Base-by-base conservation (phyloP, 2,797 vertebrate species). In the Enteromius treurensis region DNA sequence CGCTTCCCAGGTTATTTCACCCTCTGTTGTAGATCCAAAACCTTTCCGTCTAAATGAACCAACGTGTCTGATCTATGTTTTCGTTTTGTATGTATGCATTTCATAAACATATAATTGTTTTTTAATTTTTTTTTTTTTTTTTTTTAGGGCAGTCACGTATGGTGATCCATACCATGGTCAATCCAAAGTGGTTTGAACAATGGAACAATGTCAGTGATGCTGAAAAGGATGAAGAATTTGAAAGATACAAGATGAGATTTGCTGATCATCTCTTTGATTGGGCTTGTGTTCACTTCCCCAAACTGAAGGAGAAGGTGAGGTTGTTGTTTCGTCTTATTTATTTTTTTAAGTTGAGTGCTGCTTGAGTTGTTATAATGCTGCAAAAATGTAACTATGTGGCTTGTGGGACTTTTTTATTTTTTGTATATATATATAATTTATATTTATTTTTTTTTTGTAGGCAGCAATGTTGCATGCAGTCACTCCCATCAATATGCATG, bases 131-230 rank as follows among this genome's bases (percentile, higher is more conserved):
- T 37, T 37, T 37, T 32, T 2, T 2, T 9, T 15, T 3, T 34
- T 4, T 67, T 75, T 40, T 75, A 82, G 64, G 62, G 14, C 74
- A 76, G 47, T 65, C 80, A 0, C 74, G 45, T 5, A 82, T 82
- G 80, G 71, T 67, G 3, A 67, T 82, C 6, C 32, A 82, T 42
- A 82, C 80, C 2, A 51, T 82, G 34, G 71, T 82, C 8, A 75
- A 21, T 37, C 26, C 71, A 37, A 51, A 67, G 47, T 82, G 80
- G 80, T 82, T 82, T 67, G 71, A 14, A 29, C 70, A 82, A 47
- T 82, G 80, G 80, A 67, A 32, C 14, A 14, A 82, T 5, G 1
- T 76, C 29, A 23, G 5, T 53, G 70, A n/a, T 21, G 3, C 21
- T 0, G 58, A 67, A 11, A 55, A 29, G 3, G 26, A 17, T 23